Conservation (phyloP, 2,113 vertebrate species). For the Mixornis gularis region DNA sequence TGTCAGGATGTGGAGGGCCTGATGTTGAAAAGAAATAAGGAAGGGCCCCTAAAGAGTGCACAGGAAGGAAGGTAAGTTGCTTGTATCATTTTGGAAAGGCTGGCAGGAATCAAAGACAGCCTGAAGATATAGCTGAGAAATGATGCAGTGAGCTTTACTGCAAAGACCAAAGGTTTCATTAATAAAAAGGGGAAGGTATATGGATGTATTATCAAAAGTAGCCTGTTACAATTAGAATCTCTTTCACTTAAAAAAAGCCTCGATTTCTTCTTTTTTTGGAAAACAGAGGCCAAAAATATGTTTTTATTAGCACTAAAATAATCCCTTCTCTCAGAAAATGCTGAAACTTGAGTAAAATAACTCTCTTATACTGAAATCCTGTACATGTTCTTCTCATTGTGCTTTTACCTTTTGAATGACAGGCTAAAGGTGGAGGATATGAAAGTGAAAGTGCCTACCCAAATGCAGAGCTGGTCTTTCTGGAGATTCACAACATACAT, state of each 20-base stretch:
- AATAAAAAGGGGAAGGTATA: neutral
- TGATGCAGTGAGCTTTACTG: too few relatives aligned
- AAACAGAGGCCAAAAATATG: neutral
- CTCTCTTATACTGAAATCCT: neutral
- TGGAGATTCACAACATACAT: slow-evolving; percentile 97
- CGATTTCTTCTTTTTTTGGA: neutral
- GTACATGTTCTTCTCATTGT: neutral
- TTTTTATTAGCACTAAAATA: neutral
- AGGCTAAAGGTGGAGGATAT: slow-evolving; percentile 94
- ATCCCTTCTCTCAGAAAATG: neutral
- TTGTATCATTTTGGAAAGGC: neutral
- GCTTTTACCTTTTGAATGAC: slow-evolving; percentile 18
- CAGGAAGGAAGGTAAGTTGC: neutral
- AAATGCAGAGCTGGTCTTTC: slow-evolving; percentile 87
- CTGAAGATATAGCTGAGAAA: neutral
- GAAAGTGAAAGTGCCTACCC: slow-evolving; percentile 90
- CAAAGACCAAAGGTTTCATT: neutral
- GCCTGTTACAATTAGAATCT: neutral
- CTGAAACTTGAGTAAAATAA: neutral
- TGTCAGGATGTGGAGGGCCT: neutral
- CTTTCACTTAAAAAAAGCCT: neutral
- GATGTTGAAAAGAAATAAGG: neutral
- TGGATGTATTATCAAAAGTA: neutral
- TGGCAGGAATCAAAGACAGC: neutral
- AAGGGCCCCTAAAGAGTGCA: neutral